Conservation (phyloP, 1,140 invertebrate species). For the Drosophila elegans region DNA sequence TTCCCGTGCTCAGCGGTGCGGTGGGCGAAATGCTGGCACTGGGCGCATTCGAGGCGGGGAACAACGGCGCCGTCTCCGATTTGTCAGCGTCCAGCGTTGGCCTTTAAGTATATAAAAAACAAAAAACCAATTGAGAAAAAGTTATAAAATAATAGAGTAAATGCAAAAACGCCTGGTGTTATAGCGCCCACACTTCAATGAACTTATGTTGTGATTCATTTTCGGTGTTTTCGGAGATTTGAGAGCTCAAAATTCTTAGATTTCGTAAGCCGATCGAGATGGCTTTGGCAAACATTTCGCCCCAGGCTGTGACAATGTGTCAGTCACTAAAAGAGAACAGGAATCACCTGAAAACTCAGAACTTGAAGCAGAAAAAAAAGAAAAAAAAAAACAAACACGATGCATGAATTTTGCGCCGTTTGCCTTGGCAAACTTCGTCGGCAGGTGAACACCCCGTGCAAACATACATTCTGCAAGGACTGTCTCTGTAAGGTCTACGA, state of each 20-base stretch:
- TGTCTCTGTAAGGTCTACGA: conserved; percentile 50
- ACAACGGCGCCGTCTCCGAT: conserved; percentile 78
- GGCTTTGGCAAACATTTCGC: conserved; percentile 32
- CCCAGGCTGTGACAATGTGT: neutral
- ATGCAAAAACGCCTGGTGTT: no score
- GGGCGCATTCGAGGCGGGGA: conserved; percentile 78
- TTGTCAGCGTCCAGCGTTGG: conserved; percentile 78
- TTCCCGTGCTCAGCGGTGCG: conserved; percentile 74
- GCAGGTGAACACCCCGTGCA: conserved; percentile 42
- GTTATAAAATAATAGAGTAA: no score
- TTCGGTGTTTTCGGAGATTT: no score
- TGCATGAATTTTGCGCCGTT: conserved; percentile 26
- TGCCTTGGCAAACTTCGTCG: conserved; percentile 41
- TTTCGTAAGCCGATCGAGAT: neutral
- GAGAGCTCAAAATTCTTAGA: no score
- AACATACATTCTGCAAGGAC: conserved; percentile 51
- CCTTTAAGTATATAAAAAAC: conserved; percentile 19
- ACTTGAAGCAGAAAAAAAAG: conserved; percentile 7
- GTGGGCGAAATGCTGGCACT: conserved; percentile 82
- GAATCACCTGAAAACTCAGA: neutral
- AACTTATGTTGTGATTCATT: no score
- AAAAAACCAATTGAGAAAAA: no score
- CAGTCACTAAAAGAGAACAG: neutral
- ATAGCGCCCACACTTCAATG: no score
- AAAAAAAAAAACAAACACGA: conserved; percentile 16